Evolutionary conservation across 2,113 vertebrate genomes (phyloP), one percentile per base, ranked within the genome.

Genomic region (Pachycephala philippinensis): DNA sequence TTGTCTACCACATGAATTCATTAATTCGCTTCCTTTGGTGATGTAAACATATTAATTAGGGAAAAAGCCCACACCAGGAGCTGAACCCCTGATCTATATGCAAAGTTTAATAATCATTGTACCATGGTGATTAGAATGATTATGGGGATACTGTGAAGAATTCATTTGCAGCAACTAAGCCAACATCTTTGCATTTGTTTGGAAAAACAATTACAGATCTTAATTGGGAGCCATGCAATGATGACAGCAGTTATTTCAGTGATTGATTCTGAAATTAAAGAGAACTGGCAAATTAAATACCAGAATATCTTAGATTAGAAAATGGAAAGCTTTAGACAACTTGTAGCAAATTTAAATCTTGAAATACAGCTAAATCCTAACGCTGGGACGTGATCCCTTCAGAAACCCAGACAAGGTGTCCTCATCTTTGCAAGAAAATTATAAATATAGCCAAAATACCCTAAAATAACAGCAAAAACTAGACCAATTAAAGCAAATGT

Each of bases 141-240:
- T 97, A 97, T 45, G 53, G 89, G 80, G 96, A 96, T 92, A 96
- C 81, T 95, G 95, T 93, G 97, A 97, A 96, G 97, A 97, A 97
- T 97, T 97, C 97, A 97, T 97, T 98, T 96, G 91, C 93, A n/a
- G 93, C 72, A 82, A 94, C 95, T 93, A 97, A 97, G 97, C 94
- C 96, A 97, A 96, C 83, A 91, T 97, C 93, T 97, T 96, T 88
- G 74, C 96, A 96, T 98, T 97, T 97, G 96, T 98, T 98, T 98
- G 97, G 98, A 96, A 97, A 98, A 98, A 98, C 97, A 98, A 98
- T 98, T 98, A 98, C 50, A 45, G 49, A 66, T 42, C 95, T 98
- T 98, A 98, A 98, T 98, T 98, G 97, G 96, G 91, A 98, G 71
- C 89, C 96, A 37, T 97, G 97, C 98, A 98, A 98, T 95, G 96